Evolutionary conservation across 2,113 vertebrate species (phyloP), one percentile per base, ranked within the genome.

Genomic region (Sus scrofa): DNA sequence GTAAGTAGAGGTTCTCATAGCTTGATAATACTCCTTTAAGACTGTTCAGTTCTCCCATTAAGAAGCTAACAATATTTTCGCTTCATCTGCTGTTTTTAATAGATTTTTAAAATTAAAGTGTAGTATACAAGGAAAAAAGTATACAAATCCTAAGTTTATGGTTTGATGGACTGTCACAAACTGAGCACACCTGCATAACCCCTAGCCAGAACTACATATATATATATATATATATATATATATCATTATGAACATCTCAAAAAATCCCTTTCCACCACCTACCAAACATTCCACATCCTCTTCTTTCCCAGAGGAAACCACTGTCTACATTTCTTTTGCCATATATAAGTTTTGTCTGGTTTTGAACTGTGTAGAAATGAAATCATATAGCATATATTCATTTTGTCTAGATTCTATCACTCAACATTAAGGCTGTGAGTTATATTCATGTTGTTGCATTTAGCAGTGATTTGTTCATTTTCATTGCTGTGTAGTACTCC

Each of bases 301-400:
- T 52, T 71, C 27, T 88, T 89, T 32, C 54, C 9, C 54, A 77
- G 12, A 88, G 12, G 50, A 83, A 94, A 94, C 4, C 7, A 88
- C n/a, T 58, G 26, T 39, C 6, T 5, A 58, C 26, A 78, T 11
- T 88, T 87, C 24, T 83, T 7, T 65, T 95, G 32, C 24, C 24
- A 52, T 54, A 39, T 52, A 77, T 70, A 24, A 56, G 24, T 71
- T 92, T 85, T 78, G 19, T 84, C 39, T 83, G 22, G 18, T 63
- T 91, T 90, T 73, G 9, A 90, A 90, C 44, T 65, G 4, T 58
- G 26, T 30, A 85, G 18, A 96, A 93, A 86, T 81, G 18, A 92
- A 92, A 89, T 84, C 1, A 91, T 62, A 39, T 10, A 56, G 16
- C 39, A 70, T 56, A 1, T 77, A 44, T 63, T 44, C 20, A 70